Conservation (phyloP, 2,113 vertebrate species). For the Brachypteracias leptosomus region DNA sequence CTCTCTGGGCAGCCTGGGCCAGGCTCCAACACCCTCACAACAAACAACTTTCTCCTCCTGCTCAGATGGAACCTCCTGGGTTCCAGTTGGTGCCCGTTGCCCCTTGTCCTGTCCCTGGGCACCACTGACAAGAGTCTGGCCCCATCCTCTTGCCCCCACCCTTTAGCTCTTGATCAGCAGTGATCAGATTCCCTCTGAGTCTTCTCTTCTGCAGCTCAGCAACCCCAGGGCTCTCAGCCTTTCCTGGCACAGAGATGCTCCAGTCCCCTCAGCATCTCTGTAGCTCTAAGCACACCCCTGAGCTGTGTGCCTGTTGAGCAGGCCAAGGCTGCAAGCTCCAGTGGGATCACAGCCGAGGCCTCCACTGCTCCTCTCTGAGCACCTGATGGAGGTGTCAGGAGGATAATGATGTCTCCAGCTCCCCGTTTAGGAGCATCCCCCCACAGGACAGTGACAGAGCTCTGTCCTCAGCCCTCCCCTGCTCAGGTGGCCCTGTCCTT, state of each 20-base stretch:
- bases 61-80: neutral
- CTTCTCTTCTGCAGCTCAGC: neutral
- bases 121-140: too few relatives aligned
- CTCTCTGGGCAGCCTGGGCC: neutral
- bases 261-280: neutral
- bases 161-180: neutral
- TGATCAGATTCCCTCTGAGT: neutral
- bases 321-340: neutral
- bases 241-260: neutral
- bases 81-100: neutral
- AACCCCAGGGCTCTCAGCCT: neutral
- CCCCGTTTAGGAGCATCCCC: fast-evolving
- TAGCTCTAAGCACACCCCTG: fast-evolving
- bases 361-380: neutral
- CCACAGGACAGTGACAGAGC: fast-evolving
- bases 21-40: neutral
- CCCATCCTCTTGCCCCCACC: too few relatives aligned
- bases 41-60: neutral
- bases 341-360: fast-evolving
- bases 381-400: fast-evolving
- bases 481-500: neutral
- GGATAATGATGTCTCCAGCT: fast-evolving
- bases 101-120: too few relatives aligned
- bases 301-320: fast-evolving
- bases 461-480: neutral